phyloP scores from a whole-genome alignment of 2,888 invertebrate species.

The Andrena chrysosceles region DNA sequence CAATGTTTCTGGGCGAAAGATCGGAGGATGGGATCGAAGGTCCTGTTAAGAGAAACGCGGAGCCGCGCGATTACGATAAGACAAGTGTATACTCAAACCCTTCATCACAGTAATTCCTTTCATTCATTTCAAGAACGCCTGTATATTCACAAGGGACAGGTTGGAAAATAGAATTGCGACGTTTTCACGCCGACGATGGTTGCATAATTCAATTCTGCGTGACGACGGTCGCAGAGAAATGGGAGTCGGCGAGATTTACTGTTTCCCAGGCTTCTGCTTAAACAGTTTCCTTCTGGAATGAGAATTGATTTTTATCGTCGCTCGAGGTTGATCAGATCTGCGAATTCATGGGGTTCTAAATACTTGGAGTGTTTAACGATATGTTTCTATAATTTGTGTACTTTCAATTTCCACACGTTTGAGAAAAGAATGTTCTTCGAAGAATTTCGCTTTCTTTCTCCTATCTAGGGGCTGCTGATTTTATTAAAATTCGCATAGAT shows the following conservation, averaged over 20 bases:
- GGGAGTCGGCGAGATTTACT: conserved; percentile 6
- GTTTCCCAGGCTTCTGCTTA: conserved; percentile 5
- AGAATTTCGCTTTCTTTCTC: not conserved
- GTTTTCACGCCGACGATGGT: not conserved
- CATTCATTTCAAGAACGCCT: not conserved
- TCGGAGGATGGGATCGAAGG: too few species aligned
- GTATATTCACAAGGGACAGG: not conserved
- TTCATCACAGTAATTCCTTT: not conserved
- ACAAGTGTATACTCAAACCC: too few species aligned
- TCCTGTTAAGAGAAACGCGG: too few species aligned
- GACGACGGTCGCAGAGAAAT: not conserved
- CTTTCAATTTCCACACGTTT: not conserved
- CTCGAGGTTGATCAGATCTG: not conserved
- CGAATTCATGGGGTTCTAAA: too few species aligned
- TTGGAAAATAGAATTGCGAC: conserved; percentile 5
- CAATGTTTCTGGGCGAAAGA: too few species aligned
- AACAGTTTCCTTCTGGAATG: not conserved
- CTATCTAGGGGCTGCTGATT: not conserved
- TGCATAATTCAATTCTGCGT: conserved; percentile 15
- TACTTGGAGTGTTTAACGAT: too few species aligned
- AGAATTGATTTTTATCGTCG: conserved; percentile 13
- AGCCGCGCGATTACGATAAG: too few species aligned
- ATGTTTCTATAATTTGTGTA: not conserved
- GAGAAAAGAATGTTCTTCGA: not conserved
- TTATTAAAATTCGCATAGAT: not conserved